A percentile compares a stretch with the other conserved stretches of the same genome.
Evolutionary conservation across 1,140 invertebrate species (phyloP).

Genomic region (Euborellia annulipes): DNA sequence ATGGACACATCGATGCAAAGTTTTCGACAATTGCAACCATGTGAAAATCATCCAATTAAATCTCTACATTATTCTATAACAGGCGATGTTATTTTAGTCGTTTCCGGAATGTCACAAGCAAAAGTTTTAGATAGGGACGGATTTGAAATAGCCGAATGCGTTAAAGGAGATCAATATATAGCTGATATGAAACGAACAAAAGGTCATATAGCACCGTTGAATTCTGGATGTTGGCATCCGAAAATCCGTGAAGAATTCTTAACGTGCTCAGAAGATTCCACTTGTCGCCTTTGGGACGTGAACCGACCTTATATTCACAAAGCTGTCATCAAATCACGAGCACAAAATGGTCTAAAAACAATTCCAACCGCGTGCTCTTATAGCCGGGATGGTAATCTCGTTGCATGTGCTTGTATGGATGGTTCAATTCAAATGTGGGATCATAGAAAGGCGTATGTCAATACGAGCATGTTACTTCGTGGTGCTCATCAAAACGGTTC

Average conservation of each 20-base stretch:
- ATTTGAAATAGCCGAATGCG: constrained; percentile 86
- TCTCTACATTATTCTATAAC: constrained; percentile 81
- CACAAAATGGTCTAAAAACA: constrained; percentile 75
- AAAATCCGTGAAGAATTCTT: constrained; percentile 82
- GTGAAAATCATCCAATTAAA: constrained; percentile 89
- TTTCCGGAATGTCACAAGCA: constrained; percentile 81
- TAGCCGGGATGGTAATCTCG: constrained; percentile 72
- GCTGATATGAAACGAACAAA: constrained; percentile 88
- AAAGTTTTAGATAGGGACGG: constrained; percentile 94
- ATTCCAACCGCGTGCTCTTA: constrained; percentile 72
- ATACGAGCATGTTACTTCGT: constrained; percentile 58
- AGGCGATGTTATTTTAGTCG: constrained; percentile 84
- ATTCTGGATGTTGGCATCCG: constrained; percentile 88
- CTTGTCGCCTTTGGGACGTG: constrained; percentile 79
- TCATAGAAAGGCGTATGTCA: constrained; percentile 65
- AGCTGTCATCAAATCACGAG: constrained; percentile 75
- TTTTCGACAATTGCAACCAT: constrained; percentile 83
- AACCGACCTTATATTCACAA: constrained; percentile 61
- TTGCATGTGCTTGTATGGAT: constrained; percentile 84
- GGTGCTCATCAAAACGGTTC: constrained; percentile 65
- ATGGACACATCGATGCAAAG: constrained; percentile 85
- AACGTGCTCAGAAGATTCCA: constrained; percentile 85
- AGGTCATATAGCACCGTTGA: constrained; percentile 86
- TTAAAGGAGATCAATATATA: constrained; percentile 94
- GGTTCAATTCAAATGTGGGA: constrained; percentile 99